These are phyloP conservation scores for Hippocampus barbouri DNA, from an alignment of 2,113 vertebrate genomes.

Conservation along the genomic window DNA sequence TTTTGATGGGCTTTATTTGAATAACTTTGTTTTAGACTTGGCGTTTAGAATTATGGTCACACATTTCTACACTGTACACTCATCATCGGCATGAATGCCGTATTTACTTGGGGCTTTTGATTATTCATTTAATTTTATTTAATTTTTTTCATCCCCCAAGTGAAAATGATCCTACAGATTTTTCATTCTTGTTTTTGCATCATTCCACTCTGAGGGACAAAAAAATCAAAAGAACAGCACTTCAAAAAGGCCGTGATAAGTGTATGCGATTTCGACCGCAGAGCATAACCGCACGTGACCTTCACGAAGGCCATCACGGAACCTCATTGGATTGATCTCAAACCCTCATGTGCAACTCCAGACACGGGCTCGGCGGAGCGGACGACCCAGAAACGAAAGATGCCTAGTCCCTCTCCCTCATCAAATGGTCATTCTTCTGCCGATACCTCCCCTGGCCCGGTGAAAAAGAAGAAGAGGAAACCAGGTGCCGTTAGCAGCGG, in stretches of 20 bases:
- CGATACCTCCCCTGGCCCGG: constrained; percentile 84
- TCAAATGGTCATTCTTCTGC: constrained; percentile 94
- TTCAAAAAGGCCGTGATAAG: too few relatives aligned
- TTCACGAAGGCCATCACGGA: neutral
- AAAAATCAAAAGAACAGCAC: too few relatives aligned
- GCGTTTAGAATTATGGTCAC: neutral
- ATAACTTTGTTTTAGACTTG: neutral
- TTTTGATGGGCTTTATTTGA: neutral
- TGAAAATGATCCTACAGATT: too few relatives aligned
- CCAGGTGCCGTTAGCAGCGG: constrained; percentile 87
- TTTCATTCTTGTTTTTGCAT: too few relatives aligned
- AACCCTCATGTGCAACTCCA: constrained; percentile 56
- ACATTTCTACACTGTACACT: neutral
- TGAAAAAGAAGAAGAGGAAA: constrained; percentile 96
- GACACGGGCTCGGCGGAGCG: constrained; percentile 86
- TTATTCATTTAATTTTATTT: neutral
- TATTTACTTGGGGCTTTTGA: neutral
- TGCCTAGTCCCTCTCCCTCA: constrained; percentile 90
- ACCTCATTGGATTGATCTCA: constrained; percentile 5
- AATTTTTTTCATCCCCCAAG: too few relatives aligned
- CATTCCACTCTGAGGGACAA: too few relatives aligned
- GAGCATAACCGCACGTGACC: neutral
- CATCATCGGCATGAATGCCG: neutral
- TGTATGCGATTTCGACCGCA: too few relatives aligned
- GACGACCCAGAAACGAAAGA: constrained; percentile 85